These are phyloP conservation scores for Cephalopholis sonnerati DNA, from an alignment of 2,113 vertebrate species.

Conservation along the genomic window DNA sequence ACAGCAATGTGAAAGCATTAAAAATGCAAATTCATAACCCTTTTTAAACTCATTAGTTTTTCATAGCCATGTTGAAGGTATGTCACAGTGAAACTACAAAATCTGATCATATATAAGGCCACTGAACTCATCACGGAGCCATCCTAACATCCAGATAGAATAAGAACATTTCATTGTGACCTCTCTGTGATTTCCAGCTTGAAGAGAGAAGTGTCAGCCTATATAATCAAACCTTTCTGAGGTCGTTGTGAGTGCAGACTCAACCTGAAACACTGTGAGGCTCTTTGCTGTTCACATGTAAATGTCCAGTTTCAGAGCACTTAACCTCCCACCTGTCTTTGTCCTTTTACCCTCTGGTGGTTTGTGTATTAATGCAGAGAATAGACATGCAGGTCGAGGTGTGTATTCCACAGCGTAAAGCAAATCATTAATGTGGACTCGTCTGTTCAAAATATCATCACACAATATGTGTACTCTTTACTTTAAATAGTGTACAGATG, in stretches of 20 bases:
- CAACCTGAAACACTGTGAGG: neutral
- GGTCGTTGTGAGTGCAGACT: constrained; percentile 13
- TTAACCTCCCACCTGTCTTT: constrained; percentile 59
- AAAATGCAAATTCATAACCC: neutral
- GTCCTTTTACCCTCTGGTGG: constrained; percentile 8
- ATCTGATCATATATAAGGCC: neutral
- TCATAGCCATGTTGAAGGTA: neutral
- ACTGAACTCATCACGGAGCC: neutral
- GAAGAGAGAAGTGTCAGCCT: neutral
- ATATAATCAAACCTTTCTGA: neutral
- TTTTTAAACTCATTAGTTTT: neutral
- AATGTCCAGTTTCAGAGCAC: constrained; percentile 62
- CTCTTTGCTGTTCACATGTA: constrained; percentile 61
- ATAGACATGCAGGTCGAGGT: constrained; percentile 29
- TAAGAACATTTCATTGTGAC: neutral
- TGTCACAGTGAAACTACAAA: neutral
- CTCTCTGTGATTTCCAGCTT: neutral
- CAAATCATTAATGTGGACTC: constrained; percentile 29
- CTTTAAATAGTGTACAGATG: too few relatives aligned
- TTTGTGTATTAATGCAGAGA: constrained; percentile 67
- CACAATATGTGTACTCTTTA: too few relatives aligned
- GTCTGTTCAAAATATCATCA: too few relatives aligned
- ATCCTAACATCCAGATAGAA: neutral
- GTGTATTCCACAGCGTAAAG: constrained; percentile 64
- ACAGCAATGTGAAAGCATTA: neutral